Evolutionary conservation across 2,888 invertebrate species (phyloP).

Genomic region (Limnephilus auricula): DNA sequence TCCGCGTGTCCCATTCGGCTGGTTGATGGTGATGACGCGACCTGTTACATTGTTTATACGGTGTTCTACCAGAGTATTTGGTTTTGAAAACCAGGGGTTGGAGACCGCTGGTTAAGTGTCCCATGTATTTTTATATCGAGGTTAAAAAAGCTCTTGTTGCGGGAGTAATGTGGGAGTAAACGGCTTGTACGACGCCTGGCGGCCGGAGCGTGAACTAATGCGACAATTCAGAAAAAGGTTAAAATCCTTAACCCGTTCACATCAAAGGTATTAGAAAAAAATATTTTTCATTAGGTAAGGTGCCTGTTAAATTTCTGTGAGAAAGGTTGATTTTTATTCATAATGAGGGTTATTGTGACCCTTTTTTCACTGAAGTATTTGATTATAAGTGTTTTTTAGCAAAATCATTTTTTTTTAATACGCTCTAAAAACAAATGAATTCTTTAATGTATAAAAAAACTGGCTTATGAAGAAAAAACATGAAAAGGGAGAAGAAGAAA

Average conservation of each 20-base stretch:
- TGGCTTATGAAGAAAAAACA: too few relatives aligned
- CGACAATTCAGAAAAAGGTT: conserved; percentile 31
- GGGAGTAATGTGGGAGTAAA: conserved; percentile 30
- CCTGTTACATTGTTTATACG: not conserved
- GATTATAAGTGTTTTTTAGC: not conserved
- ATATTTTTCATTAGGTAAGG: not conserved
- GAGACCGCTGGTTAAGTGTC: not conserved
- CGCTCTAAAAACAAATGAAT: not conserved
- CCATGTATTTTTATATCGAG: conserved; percentile 36
- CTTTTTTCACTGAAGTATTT: not conserved
- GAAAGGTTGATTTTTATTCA: not conserved
- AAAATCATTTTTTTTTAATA: not conserved
- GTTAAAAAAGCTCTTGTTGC: conserved; percentile 20
- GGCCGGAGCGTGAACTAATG: conserved; percentile 30
- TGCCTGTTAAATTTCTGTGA: not conserved
- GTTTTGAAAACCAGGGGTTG: not conserved
- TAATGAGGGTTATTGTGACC: not conserved
- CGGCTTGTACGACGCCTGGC: not conserved
- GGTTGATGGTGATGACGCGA: too few relatives aligned
- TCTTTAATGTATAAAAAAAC: too few relatives aligned
- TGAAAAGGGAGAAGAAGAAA: too few relatives aligned
- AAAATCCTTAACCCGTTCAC: conserved; percentile 20
- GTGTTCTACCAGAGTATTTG: not conserved
- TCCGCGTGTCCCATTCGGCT: too few relatives aligned
- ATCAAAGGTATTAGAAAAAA: not conserved